Base-by-base conservation (phyloP, 1,140 invertebrate species). In the Paracyclopina nana region DNA sequence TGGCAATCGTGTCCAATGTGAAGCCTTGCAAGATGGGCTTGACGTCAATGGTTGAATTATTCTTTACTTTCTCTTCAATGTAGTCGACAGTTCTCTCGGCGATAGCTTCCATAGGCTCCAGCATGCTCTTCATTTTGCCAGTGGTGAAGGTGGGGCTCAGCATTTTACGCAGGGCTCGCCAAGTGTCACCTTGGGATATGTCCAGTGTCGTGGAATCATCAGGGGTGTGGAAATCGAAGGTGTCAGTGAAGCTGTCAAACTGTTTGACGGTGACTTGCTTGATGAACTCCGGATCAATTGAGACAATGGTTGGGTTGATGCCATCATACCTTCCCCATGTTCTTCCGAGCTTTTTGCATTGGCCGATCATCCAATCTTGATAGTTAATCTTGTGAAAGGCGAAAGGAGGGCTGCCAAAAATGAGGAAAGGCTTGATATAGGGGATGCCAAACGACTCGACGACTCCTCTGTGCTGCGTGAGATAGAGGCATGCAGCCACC, bases 91-190 rank as follows among this genome's bases (percentile, higher is more conserved):
- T n/a, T n/a, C n/a, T n/a, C n/a, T n/a, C n/a, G 2, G 20, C 29
- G 12, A 41, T 50, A 11, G 20, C 29, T 9, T n/a, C 24, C 14
- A 50, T 30, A 22, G 29, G 34, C 29, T 50, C 30, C 31, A 50
- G 16, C 14, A 50, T 38, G 14, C 48, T 31, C 26, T 44, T 50
- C 4, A 50, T 11, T 14, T 50, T 50, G 41, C 48, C 48, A 46
- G 48, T 43, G 14, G 48, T 50, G 28, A 50, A 50, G 2, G 30
- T 41, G 3, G 48, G 48, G 14, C 25, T 30, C 45, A 50, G 11
- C 6, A 22, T 30, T 20, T 50, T 50, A 5, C 48, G 14, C 14
- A 50, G 34, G 2, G 22, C 22, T 18, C 26, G 26, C 48, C 48
- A 50, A 12, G 22, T 14, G 11, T 25, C 30, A 14, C 48, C 48